Conservation (phyloP, 2,888 invertebrate species). For the Osmoderma eremita region DNA sequence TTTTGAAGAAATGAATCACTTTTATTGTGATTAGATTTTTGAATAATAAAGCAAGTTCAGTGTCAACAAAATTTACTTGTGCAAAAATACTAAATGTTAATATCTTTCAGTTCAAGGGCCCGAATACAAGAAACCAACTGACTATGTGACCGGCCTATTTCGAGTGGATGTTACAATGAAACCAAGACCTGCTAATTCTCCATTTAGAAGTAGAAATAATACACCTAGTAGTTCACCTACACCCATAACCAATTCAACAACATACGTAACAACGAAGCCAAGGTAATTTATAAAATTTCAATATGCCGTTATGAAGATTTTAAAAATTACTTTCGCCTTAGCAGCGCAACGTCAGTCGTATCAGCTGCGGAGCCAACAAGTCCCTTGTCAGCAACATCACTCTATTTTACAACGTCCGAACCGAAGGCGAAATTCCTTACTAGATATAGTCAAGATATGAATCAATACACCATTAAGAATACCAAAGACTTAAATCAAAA, state of each 20-base stretch:
- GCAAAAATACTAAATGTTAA: constrained; percentile 32
- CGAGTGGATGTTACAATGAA: constrained; percentile 68
- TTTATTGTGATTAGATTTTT: not conserved
- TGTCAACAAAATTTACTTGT: not conserved
- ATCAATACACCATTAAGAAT: constrained; percentile 62
- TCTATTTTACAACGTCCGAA: constrained; percentile 74
- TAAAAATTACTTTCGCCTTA: not conserved
- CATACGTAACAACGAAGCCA: constrained; percentile 47
- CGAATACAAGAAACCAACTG: constrained; percentile 74
- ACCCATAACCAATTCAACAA: constrained; percentile 47
- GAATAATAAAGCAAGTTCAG: no score
- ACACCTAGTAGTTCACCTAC: constrained; percentile 61
- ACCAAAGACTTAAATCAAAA: constrained; percentile 69
- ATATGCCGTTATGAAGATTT: not conserved
- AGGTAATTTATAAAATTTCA: constrained; percentile 51
- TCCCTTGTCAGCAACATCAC: constrained; percentile 70
- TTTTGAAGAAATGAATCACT: not conserved
- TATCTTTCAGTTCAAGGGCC: constrained; percentile 69
- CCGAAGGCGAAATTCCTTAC: constrained; percentile 73
- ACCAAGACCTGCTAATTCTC: constrained; percentile 63
- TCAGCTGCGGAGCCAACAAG: constrained; percentile 57
- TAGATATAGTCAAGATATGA: constrained; percentile 68
- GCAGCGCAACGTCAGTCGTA: constrained; percentile 35
- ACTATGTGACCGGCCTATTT: constrained; percentile 76
- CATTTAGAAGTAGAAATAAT: constrained; percentile 59